Conservation (phyloP, 2,113 vertebrate species). For the Pseudolaguvia tuberculata region DNA sequence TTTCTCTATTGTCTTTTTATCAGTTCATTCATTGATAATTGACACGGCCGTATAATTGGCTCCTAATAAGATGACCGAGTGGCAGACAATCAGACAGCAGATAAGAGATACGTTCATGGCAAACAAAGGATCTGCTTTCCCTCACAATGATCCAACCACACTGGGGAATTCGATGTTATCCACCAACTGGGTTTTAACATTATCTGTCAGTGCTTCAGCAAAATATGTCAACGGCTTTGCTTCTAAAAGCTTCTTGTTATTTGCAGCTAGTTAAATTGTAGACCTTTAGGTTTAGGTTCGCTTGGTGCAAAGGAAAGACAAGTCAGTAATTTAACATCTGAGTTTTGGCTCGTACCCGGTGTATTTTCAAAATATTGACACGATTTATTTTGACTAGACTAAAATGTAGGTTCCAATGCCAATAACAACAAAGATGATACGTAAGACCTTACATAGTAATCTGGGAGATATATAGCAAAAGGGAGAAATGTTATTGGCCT, state of each 20-base stretch:
- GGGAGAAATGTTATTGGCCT: neutral
- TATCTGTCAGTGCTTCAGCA: neutral
- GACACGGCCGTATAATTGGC: constrained; percentile 20
- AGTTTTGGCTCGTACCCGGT: neutral
- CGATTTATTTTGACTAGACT: constrained; percentile 5
- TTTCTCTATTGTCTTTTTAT: neutral
- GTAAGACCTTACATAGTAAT: constrained; percentile 6
- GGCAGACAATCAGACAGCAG: constrained; percentile 35
- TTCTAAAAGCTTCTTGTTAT: neutral
- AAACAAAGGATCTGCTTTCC: constrained; percentile 30
- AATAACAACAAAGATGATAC: constrained; percentile 3
- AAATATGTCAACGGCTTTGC: neutral
- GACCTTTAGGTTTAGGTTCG: neutral
- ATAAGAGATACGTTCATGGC: constrained; percentile 14
- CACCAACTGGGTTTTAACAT: constrained; percentile 23
- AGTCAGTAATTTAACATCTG: constrained; percentile 2
- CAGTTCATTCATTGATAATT: constrained; percentile 34
- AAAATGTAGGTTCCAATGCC: constrained; percentile 7
- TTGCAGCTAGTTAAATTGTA: neutral
- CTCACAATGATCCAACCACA: constrained; percentile 27
- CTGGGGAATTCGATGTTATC: constrained; percentile 43
- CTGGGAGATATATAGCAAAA: neutral
- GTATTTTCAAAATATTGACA: neutral
- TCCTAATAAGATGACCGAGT: constrained; percentile 25
- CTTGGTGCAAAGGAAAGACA: neutral